Base-by-base conservation (phyloP, 2,113 vertebrate genomes). In the Callocephalon fimbriatum region DNA sequence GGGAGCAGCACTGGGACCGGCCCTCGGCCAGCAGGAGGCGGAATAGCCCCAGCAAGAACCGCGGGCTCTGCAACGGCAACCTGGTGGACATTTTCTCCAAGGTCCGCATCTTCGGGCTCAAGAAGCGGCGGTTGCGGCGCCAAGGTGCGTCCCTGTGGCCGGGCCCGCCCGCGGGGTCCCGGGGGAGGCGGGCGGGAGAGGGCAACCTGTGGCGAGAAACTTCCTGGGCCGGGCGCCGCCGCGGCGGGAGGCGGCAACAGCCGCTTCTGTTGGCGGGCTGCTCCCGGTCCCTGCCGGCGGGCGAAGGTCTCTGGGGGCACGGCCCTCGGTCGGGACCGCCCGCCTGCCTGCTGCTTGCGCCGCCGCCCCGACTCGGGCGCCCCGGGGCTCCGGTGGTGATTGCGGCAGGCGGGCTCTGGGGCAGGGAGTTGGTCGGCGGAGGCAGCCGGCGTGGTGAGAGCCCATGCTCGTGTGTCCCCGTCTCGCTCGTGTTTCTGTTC, bases 51-150 rank as follows among this genome's bases (percentile, higher is more conserved):
- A 99, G 98, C 98, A 99, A 99, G 98, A 99, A 99, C 96, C 99
- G 99, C 97, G 99, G 99, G 96, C 99, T 99, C 72, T 99, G 99
- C 98, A 99, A 99, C 95, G 99, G 99, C 84, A 99, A 99, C 98
- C 98, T 99, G 98, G 99, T 99, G 98, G 99, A 99, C 97, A 99
- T 99, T 98, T 99, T 99, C 98, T 99, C 99, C 95, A 99, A 99
- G 99, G 99, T 99, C 98, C 99, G 99, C 98, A 99, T 99, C 98
- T 99, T 99, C 98, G 99, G 99, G 95, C 99, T 99, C 98, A 99
- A 99, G 98, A 99, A 99, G 98, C 98, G 99, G 95, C 98, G 99
- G 96, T 99, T 99, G 98, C 98, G 99, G 98, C 99, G 99, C 98
- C 99, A 99, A 99, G 99, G 99, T 99, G 98, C 95, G 97, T 98